Percentiles rank a stretch among this genome's conserved stretches.
Evolutionary conservation across 2,797 vertebrate species (phyloP).

Genomic region (Gallinago stenura): DNA sequence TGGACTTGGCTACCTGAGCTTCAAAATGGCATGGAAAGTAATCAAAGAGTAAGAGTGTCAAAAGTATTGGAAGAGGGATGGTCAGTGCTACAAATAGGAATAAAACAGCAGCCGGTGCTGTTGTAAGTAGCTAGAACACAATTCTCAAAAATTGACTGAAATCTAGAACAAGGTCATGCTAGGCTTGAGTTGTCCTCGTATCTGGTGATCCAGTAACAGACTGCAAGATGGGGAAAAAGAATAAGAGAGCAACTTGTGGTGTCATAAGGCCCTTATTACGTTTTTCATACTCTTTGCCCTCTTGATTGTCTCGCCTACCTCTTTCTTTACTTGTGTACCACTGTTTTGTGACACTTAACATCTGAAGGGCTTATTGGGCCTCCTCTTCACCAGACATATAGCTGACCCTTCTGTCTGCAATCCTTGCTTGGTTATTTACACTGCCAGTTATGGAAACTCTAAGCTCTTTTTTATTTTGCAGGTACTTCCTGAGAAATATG

Average conservation of each 20-base stretch:
- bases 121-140: neutral
- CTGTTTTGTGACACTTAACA: neutral
- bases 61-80: neutral
- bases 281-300: neutral
- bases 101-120: neutral
- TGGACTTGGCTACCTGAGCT: neutral
- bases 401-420: neutral
- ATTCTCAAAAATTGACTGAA: neutral
- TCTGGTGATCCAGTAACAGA: neutral
- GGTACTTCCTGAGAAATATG: neutral
- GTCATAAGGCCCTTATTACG: neutral
- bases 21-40: neutral
- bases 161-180: neutral
- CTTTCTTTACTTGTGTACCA: neutral
- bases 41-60: neutral
- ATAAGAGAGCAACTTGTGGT: neutral
- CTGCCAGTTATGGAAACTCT: neutral
- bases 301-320: neutral
- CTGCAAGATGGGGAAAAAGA: neutral
- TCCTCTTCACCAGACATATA: neutral
- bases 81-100: neutral
- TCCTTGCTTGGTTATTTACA: neutral
- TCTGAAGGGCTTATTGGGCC: neutral
- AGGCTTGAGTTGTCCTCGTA: neutral
- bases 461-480: neutral